These are phyloP conservation scores for Melopsittacus undulatus DNA, from an alignment of 2,797 vertebrate species.

Conservation along the genomic window DNA sequence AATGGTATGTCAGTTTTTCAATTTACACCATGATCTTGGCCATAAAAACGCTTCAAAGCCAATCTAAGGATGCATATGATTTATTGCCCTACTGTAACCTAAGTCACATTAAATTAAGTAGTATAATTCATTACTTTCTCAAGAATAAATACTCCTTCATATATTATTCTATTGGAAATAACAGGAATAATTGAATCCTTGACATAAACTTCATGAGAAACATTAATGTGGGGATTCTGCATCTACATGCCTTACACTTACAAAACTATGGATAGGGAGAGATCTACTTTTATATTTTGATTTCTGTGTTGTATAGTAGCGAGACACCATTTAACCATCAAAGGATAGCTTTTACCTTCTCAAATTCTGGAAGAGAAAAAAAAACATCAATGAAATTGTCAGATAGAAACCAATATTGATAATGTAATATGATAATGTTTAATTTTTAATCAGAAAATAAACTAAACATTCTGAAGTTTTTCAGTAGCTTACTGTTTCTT, in stretches of 20 bases:
- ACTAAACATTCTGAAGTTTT: not conserved
- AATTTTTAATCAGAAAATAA: not conserved
- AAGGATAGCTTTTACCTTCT: not conserved
- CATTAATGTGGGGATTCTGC: not conserved
- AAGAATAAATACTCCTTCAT: constrained; percentile 38
- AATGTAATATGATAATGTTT: not conserved
- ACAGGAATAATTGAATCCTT: constrained; percentile 1
- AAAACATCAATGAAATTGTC: not conserved
- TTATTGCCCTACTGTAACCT: constrained; percentile 19
- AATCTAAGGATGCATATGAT: constrained; percentile 29
- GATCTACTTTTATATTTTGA: not conserved
- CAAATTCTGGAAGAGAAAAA: not conserved
- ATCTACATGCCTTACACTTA: not conserved
- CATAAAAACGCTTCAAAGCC: constrained; percentile 55
- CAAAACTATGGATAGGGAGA: not conserved
- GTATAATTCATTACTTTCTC: constrained; percentile 46
- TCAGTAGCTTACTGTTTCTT: not conserved
- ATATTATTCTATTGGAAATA: constrained; percentile 32
- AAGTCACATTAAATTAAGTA: constrained; percentile 56
- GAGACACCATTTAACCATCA: not conserved
- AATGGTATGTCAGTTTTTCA: constrained; percentile 48
- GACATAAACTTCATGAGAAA: not conserved
- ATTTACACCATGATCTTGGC: constrained; percentile 48
- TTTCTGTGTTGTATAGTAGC: not conserved
- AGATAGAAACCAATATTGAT: not conserved